Percentiles rank a stretch among this genome's conserved stretches.
phyloP scores from a whole-genome alignment of 2,113 vertebrate genomes.

The Gracilinanus agilis region DNA sequence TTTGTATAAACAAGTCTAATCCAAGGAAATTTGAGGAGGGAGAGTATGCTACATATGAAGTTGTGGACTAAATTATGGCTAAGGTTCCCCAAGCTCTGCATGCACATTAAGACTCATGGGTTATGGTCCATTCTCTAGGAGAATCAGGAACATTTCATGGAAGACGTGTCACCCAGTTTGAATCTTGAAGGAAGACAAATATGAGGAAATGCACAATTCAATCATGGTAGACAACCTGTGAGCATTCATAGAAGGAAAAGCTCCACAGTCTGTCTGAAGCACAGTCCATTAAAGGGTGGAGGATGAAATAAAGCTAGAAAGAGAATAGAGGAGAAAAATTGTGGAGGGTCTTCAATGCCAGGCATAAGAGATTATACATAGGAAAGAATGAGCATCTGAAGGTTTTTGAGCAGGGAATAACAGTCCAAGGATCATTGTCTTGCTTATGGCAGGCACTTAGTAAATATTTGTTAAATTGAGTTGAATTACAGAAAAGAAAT shows the following conservation, averaged over 20 bases:
- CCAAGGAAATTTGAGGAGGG: neutral
- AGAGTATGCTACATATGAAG: neutral
- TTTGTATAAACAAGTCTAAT: neutral
- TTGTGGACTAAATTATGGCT: neutral
- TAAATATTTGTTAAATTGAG: neutral
- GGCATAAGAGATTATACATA: neutral
- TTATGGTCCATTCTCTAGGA: neutral
- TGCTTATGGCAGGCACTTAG: neutral
- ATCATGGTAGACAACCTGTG: neutral
- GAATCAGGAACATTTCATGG: too few relatives aligned
- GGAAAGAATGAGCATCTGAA: neutral
- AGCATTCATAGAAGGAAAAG: neutral
- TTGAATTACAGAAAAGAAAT: conserved; percentile 25
- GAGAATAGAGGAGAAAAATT: neutral
- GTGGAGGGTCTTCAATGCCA: neutral
- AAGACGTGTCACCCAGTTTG: neutral
- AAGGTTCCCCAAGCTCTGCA: too few relatives aligned
- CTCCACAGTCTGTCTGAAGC: neutral
- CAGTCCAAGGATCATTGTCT: neutral
- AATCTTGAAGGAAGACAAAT: neutral
- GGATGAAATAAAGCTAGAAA: neutral
- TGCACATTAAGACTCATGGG: neutral
- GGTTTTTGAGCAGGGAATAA: neutral
- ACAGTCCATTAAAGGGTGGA: neutral
- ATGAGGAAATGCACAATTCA: neutral